These are phyloP conservation scores for Melikaiella ostensackeni DNA, from an alignment of 2,888 invertebrate species.

Conservation along the genomic window DNA sequence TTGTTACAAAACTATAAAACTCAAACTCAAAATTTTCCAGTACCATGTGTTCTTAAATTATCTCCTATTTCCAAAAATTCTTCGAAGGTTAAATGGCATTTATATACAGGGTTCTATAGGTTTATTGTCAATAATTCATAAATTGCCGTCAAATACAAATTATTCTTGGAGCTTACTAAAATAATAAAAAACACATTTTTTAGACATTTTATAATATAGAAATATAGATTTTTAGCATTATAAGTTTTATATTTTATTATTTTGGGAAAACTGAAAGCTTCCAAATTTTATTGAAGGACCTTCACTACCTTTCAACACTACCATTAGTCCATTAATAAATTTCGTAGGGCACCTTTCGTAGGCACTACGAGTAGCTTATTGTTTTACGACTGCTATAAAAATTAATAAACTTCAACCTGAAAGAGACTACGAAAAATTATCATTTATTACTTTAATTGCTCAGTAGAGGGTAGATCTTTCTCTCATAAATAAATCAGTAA, in stretches of 20 bases:
- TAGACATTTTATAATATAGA: no score
- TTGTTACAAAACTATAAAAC: background rate
- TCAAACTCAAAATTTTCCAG: background rate
- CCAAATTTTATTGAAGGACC: background rate
- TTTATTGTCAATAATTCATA: background rate
- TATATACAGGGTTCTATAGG: background rate
- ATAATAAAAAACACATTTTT: background rate
- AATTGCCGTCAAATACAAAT: background rate
- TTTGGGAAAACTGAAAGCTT: background rate
- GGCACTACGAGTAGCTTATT: background rate
- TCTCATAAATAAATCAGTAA: background rate
- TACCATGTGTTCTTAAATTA: background rate
- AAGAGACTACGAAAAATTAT: background rate
- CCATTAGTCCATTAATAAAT: background rate
- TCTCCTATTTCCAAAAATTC: background rate
- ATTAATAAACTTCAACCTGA: background rate
- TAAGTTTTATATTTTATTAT: background rate
- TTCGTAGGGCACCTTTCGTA: background rate
- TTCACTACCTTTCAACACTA: background rate
- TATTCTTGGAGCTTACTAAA: background rate
- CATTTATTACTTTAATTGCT: background rate
- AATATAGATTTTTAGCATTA: background rate
- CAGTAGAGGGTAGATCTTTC: background rate
- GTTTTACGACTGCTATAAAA: conserved; percentile 14
- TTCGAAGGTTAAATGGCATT: no score